Evolutionary conservation across 1,140 invertebrate genomes (phyloP), one percentile per base, ranked within the genome.

Genomic region (Oncopeltus fasciatus): DNA sequence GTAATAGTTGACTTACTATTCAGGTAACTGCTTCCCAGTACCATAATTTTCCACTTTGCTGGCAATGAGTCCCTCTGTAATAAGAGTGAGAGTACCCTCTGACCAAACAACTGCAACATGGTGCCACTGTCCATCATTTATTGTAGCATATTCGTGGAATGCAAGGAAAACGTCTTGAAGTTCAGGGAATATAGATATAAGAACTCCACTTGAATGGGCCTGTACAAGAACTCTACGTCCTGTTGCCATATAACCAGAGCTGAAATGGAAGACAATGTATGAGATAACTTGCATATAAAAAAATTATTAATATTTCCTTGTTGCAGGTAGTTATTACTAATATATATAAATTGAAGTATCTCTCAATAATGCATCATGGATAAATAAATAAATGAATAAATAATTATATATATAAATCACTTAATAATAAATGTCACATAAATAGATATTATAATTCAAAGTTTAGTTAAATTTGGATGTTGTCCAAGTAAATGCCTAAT

Each of bases 41-140:
- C 86, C 90, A 70, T 94, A 94, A 31, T 83, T 83, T 73, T 91
- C 87, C 57, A 88, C 80, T 72, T 90, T 91, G 68, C 89, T 92
- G 9, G 91, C 91, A 65, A 95, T 93, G 11, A 95, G 79, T 29
- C 89, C 92, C 79, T 96, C 93, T 0, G 92, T 94, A 33, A 95
- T 90, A 3, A 97, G 75, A 51, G 86, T 87, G 24, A 95, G 74
- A 72, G 88, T 85, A 61, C 89, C 88, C 16, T 90, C 85, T 3
- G 47, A 57, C 93, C 93, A 97, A 16, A 94, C 87, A 24, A 97
- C 77, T 18, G 92, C 91, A 18, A 97, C 82, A 71, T 97, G 92
- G 78, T 97, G 94, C 94, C 93, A 97, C 71, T 94, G 89, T 11
- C 92, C 92, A 70, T 96, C 93, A 68, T 95, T 96, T 21, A 97